Evolutionary conservation across 2,113 vertebrate genomes (phyloP).

Genomic region (Sorex fumeus): DNA sequence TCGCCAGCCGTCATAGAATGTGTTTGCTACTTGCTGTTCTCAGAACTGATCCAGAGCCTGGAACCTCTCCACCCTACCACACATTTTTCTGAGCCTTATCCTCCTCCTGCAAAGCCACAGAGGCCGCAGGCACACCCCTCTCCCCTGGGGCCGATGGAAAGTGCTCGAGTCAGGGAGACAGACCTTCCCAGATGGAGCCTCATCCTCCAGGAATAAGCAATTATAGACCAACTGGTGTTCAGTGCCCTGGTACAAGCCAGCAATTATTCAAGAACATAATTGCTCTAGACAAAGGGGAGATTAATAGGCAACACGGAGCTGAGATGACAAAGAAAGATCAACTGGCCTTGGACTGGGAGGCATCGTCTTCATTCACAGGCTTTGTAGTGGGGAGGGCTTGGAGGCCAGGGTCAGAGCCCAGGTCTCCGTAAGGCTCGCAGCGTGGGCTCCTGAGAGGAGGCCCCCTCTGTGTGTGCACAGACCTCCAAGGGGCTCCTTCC

Average conservation of each 20-base stretch:
- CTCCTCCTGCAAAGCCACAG: not conserved
- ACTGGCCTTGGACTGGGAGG: not conserved
- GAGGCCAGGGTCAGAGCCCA: not conserved
- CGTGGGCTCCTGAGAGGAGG: no score
- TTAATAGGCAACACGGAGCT: not conserved
- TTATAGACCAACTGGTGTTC: not conserved
- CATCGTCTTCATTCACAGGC: not conserved
- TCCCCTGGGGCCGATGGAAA: accelerated
- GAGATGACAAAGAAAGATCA: not conserved
- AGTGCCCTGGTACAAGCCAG: not conserved
- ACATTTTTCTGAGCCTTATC: accelerated
- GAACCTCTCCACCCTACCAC: not conserved
- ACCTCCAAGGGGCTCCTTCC: no score
- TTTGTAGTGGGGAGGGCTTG: no score
- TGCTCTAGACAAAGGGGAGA: not conserved
- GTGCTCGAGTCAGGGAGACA: not conserved
- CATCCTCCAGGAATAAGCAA: not conserved
- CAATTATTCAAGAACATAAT: not conserved
- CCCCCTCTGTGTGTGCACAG: no score
- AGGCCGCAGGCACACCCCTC: not conserved
- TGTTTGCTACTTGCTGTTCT: not conserved
- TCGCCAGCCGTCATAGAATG: not conserved
- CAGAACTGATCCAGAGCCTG: not conserved
- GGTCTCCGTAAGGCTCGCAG: no score
- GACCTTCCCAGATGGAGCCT: not conserved